Conservation (phyloP, 2,113 vertebrate genomes). For the Corapipo altera region DNA sequence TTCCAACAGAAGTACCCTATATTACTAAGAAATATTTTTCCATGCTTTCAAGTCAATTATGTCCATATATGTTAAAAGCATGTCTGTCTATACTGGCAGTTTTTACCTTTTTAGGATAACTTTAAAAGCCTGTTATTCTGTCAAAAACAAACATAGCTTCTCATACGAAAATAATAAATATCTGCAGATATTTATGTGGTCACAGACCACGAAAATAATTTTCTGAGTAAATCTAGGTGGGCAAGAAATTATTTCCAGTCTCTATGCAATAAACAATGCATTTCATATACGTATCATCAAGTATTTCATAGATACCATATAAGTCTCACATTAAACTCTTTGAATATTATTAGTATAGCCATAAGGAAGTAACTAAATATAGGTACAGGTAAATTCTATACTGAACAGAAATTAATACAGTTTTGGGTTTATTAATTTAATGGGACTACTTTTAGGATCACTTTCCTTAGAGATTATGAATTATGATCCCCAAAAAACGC, state of each 20-base stretch:
- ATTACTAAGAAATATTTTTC: conserved; percentile 27
- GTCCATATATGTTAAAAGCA: not conserved
- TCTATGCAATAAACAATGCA: not conserved
- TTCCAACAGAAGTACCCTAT: not conserved
- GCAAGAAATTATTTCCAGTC: not conserved
- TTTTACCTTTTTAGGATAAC: conserved; percentile 28
- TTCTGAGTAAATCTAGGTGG: not conserved
- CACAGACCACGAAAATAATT: conserved; percentile 1
- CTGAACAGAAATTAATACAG: not conserved
- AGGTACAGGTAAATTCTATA: not conserved
- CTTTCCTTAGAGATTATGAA: not conserved
- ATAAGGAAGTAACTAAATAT: not conserved
- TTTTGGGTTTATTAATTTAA: not conserved
- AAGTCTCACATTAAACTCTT: not conserved
- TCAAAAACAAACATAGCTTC: conserved; percentile 3
- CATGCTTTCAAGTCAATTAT: not conserved
- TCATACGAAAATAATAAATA: not conserved
- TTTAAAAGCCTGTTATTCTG: not conserved
- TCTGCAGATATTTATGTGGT: not conserved
- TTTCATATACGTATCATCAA: not conserved
- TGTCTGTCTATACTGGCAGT: not conserved
- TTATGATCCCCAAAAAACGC: not conserved
- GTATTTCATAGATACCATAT: not conserved
- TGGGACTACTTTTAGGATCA: not conserved
- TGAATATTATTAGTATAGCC: not conserved